phyloP scores from a whole-genome alignment of 2,888 invertebrate genomes.

The Ophonus ardosiacus region DNA sequence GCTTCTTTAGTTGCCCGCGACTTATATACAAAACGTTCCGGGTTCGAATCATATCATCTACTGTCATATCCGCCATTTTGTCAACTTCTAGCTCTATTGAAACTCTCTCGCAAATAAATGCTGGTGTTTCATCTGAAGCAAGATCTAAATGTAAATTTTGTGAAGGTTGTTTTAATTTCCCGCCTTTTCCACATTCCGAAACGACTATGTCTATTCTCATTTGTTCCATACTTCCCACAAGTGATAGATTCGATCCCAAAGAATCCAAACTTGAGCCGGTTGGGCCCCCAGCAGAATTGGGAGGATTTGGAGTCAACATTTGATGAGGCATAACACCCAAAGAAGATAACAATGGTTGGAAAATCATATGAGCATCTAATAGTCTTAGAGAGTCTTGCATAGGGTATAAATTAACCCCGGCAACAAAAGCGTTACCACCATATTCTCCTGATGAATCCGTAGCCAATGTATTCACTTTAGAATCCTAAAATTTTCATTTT shows the following conservation, averaged over 20 bases:
- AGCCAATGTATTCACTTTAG: constrained; percentile 73
- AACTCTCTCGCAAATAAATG: constrained; percentile 95
- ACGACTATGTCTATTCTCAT: constrained; percentile 97
- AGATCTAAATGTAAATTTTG: constrained; percentile 68
- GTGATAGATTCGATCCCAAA: constrained; percentile 90
- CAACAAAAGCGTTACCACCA: constrained; percentile 70
- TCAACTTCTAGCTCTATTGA: constrained; percentile 93
- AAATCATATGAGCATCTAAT: constrained; percentile 95
- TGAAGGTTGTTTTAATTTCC: constrained; percentile 73
- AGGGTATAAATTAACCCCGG: constrained; percentile 84
- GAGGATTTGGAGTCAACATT: constrained; percentile 75
- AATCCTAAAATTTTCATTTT: constrained; percentile 68
- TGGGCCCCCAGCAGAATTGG: neutral
- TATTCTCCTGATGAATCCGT: constrained; percentile 76
- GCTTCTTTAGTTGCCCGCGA: constrained; percentile 90
- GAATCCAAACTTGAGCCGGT: constrained; percentile 81
- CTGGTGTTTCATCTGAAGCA: constrained; percentile 86
- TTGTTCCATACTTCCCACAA: constrained; percentile 90
- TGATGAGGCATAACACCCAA: constrained; percentile 95
- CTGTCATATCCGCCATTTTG: constrained; percentile 93
- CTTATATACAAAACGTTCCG: constrained; percentile 93
- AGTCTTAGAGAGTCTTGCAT: constrained; percentile 90
- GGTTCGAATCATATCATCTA: constrained; percentile 89
- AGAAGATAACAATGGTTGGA: constrained; percentile 93
- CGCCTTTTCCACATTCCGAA: constrained; percentile 87